Percentiles rank a stretch among this genome's conserved stretches.
Conservation (phyloP, 2,797 vertebrate species). For the Gephyroberyx darwinii region DNA sequence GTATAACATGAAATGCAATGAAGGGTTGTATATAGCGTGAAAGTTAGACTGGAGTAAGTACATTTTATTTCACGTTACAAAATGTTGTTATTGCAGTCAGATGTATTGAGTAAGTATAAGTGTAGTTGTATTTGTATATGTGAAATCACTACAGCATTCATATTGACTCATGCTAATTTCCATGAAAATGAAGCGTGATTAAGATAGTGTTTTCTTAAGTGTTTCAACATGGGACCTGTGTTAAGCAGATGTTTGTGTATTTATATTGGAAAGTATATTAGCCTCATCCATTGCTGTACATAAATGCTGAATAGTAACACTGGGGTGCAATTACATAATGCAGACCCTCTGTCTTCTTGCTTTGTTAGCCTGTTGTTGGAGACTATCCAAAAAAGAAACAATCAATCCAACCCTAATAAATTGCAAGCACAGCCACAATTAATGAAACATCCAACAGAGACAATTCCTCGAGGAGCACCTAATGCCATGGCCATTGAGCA, state of each 20-base stretch:
- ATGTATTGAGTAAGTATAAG: too few relatives aligned
- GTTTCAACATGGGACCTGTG: slow-evolving; percentile 52
- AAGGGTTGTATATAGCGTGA: too few relatives aligned
- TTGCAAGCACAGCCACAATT: slow-evolving; percentile 79
- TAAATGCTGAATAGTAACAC: slow-evolving; percentile 61
- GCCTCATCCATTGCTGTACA: slow-evolving; percentile 50
- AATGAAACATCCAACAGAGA: slow-evolving; percentile 78
- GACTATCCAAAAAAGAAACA: slow-evolving; percentile 84
- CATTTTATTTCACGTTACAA: background rate
- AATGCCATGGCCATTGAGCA: slow-evolving; percentile 67
- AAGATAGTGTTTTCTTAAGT: slow-evolving; percentile 59
- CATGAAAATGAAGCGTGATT: slow-evolving; percentile 54
- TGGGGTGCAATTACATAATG: slow-evolving; percentile 77
- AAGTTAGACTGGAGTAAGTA: too few relatives aligned
- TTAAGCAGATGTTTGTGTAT: slow-evolving; percentile 65
- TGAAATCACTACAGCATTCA: slow-evolving; percentile 23
- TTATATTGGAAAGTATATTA: slow-evolving; percentile 68
- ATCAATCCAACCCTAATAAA: slow-evolving; percentile 85
- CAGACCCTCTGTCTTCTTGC: slow-evolving; percentile 84
- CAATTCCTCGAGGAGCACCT: slow-evolving; percentile 61
- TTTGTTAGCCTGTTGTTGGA: slow-evolving; percentile 89
- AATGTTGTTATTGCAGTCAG: background rate
- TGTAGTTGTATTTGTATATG: background rate
- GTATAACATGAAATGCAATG: background rate
- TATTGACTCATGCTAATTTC: slow-evolving; percentile 36